Percentiles rank a stretch among this genome's conserved stretches.
Conservation (phyloP, 1,140 invertebrate species). For the Propsilocerus akamusi region DNA sequence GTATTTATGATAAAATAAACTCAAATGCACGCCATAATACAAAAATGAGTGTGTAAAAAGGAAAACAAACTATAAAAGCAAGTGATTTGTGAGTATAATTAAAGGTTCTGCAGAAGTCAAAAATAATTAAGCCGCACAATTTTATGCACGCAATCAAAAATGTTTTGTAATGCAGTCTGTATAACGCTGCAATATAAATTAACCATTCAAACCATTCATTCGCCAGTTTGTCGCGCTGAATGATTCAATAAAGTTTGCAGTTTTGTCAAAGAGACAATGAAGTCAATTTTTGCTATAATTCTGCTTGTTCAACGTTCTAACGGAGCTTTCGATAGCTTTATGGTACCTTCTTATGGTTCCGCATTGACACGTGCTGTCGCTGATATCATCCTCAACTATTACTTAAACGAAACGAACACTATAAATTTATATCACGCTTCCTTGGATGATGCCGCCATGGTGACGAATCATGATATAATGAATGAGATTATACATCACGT, state of each 20-base stretch:
- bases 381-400: neutral
- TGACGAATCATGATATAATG: neutral
- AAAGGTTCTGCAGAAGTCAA: too few relatives aligned
- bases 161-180: too few relatives aligned
- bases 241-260: too few relatives aligned
- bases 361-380: neutral
- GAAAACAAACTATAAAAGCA: too few relatives aligned
- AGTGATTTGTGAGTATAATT: too few relatives aligned
- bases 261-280: neutral
- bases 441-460: neutral
- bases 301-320: neutral
- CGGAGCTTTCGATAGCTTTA: neutral
- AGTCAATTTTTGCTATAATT: neutral
- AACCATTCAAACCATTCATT: neutral
- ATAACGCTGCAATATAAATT: neutral
- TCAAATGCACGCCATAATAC: neutral
- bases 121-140: too few relatives aligned
- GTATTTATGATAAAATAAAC: neutral
- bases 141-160: too few relatives aligned
- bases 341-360: neutral
- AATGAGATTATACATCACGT: neutral
- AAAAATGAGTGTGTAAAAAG: too few relatives aligned
- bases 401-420: neutral
- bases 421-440: neutral
- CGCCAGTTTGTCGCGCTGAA: too few relatives aligned